Evolutionary conservation across 2,888 invertebrate genomes (phyloP).

Genomic region (Cremastinae sp.): DNA sequence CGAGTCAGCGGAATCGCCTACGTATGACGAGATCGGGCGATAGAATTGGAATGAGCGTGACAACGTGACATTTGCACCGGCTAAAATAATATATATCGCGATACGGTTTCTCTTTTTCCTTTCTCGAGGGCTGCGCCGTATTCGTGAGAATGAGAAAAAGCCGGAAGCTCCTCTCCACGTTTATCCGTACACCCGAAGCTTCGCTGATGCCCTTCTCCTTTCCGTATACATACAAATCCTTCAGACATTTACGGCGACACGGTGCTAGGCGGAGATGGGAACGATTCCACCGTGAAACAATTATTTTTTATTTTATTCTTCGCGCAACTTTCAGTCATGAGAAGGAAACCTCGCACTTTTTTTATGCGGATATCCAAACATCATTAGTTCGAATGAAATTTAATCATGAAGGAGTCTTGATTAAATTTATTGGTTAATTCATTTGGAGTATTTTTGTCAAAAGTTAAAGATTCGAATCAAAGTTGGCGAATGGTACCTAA

Average conservation of each 20-base stretch:
- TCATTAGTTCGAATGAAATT: no score
- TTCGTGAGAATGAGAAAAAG: slow-evolving; percentile 34
- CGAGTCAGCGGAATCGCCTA: slow-evolving; percentile 5
- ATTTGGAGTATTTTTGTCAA: no score
- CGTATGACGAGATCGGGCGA: slow-evolving; percentile 26
- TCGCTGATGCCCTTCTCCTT: not conserved
- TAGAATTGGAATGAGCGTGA: slow-evolving; percentile 56
- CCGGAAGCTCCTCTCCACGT: slow-evolving; percentile 34
- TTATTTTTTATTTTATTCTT: slow-evolving; percentile 8
- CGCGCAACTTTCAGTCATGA: no score
- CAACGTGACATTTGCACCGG: slow-evolving; percentile 50
- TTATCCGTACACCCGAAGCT: not conserved
- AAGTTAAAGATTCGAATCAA: no score
- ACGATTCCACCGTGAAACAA: slow-evolving; percentile 13
- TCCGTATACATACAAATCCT: slow-evolving; percentile 32
- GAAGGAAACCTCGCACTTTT: no score
- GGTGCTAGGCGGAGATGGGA: slow-evolving; percentile 22
- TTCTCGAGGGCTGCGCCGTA: slow-evolving; percentile 9
- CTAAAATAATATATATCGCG: slow-evolving; percentile 17
- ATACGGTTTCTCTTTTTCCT: slow-evolving; percentile 8
- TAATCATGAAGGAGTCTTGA: no score
- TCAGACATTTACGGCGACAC: slow-evolving; percentile 16
- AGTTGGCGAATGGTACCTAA: no score
- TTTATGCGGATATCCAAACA: no score
- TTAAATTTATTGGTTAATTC: no score